Conservation (phyloP, 1,140 invertebrate species). For the Doryteuthis pealeii region DNA sequence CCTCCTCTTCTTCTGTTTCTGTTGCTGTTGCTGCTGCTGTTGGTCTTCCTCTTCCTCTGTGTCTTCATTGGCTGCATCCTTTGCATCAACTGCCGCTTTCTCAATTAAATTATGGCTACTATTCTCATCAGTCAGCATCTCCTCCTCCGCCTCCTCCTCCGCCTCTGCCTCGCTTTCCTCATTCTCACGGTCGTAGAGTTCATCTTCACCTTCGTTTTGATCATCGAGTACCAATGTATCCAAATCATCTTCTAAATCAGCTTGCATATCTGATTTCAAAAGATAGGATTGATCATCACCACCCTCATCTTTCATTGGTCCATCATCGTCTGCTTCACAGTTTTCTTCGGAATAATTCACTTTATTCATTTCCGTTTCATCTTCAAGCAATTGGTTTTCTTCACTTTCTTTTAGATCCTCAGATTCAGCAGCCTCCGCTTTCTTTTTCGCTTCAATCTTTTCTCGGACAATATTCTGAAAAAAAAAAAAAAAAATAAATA, state of each 20-base stretch:
- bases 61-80: not conserved
- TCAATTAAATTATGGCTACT: not conserved
- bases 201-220: constrained; percentile 10
- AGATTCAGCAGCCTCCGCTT: constrained; percentile 10
- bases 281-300: not conserved
- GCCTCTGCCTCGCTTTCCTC: not conserved
- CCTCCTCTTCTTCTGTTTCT: too few species aligned
- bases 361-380: constrained; percentile 17
- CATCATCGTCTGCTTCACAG: constrained; percentile 13
- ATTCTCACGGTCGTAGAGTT: not conserved
- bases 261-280: not conserved
- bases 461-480: constrained; percentile 9
- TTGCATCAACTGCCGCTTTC: too few species aligned
- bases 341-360: constrained; percentile 12
- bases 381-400: constrained; percentile 1
- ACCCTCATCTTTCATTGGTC: not conserved
- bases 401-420: constrained; percentile 8
- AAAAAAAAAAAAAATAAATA: not conserved
- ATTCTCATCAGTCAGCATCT: not conserved
- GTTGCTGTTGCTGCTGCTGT: too few species aligned
- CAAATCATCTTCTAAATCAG: not conserved
- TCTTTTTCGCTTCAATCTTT: constrained; percentile 22
- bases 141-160: not conserved
- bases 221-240: constrained; percentile 8
- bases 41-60: not conserved